Conservation (phyloP, 2,113 vertebrate genomes). For the Okapia johnstoni region DNA sequence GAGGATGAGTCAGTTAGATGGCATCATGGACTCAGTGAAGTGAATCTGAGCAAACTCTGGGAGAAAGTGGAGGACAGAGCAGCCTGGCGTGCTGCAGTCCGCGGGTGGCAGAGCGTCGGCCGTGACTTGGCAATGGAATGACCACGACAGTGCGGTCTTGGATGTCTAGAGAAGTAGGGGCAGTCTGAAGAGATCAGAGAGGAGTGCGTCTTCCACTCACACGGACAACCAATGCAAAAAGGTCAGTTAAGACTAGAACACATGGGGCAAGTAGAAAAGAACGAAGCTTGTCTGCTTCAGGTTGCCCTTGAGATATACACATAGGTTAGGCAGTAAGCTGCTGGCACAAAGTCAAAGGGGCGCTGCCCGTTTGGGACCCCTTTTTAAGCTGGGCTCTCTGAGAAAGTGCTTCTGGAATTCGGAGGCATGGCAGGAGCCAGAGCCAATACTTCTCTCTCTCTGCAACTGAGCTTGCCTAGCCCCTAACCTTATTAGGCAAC, state of each 20-base stretch:
- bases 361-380: neutral
- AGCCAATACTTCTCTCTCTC: neutral
- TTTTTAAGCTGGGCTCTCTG: neutral
- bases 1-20: neutral
- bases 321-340: neutral
- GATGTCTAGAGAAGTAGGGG: neutral
- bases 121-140: neutral
- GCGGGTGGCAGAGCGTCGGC: neutral
- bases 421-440: neutral
- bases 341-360: neutral
- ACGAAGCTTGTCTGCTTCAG: neutral
- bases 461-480: neutral
- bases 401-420: neutral
- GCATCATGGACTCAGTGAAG: neutral
- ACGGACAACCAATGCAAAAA: neutral
- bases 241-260: neutral
- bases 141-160: neutral
- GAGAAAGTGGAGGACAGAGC: neutral
- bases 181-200: neutral
- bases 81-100: neutral
- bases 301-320: neutral
- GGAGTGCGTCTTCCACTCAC: neutral
- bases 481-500: constrained; percentile 53
- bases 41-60: neutral
- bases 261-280: neutral